Evolutionary conservation across 2,113 vertebrate species (phyloP).

Genomic region (Nibea albiflora): DNA sequence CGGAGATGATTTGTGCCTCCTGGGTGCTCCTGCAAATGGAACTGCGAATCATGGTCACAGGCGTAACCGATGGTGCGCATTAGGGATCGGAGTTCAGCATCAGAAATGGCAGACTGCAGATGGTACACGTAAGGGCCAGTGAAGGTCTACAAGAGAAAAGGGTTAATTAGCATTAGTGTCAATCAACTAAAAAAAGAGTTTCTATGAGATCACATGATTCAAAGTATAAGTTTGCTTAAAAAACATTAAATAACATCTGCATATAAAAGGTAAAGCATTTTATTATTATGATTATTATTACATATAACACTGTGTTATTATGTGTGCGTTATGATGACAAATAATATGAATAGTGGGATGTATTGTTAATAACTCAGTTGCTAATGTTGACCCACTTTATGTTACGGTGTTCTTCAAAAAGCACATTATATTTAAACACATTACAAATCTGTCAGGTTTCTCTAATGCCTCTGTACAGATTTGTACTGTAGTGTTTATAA

Average conservation of each 20-base stretch:
- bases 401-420: neutral
- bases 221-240: neutral
- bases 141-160: slow-evolving; percentile 88
- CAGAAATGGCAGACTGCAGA: slow-evolving; percentile 91
- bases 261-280: neutral
- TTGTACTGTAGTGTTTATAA: neutral
- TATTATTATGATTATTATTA: no score
- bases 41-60: slow-evolving; percentile 88
- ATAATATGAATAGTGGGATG: neutral
- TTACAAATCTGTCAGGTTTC: neutral
- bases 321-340: no score
- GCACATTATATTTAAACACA: neutral
- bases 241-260: neutral
- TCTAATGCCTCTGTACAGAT: neutral
- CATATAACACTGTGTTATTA: neutral
- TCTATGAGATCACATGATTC: neutral
- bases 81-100: slow-evolving; percentile 90
- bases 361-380: neutral
- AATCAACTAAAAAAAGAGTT: neutral
- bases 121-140: slow-evolving; percentile 98
- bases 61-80: slow-evolving; percentile 93
- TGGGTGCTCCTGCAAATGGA: slow-evolving; percentile 79
- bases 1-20: slow-evolving; percentile 87
- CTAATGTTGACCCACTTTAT: neutral
- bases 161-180: slow-evolving; percentile 11